phyloP scores from a whole-genome alignment of 2,888 invertebrate genomes.

The Hypercompe scribonia region DNA sequence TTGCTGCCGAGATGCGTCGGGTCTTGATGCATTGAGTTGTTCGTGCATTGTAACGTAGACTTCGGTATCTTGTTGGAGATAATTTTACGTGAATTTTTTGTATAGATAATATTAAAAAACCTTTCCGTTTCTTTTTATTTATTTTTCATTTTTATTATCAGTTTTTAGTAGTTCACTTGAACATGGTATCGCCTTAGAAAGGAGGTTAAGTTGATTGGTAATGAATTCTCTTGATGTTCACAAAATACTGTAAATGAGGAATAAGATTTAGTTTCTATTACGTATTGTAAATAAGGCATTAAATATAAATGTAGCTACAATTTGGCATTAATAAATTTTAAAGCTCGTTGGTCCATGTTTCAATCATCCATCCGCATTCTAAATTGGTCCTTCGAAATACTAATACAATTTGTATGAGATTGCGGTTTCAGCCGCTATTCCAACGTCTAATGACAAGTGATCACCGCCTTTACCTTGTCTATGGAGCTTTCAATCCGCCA shows the following conservation, averaged over 20 bases:
- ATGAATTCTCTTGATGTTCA: no score
- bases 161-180: no score
- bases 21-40: constrained; percentile 45
- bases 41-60: constrained; percentile 28
- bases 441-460: background rate
- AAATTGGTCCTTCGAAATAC: background rate
- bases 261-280: background rate
- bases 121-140: no score
- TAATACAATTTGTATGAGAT: constrained; percentile 1
- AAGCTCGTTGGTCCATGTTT: background rate
- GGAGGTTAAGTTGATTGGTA: no score
- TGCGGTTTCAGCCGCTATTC: background rate
- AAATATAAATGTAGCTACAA: background rate
- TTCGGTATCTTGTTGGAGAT: constrained; percentile 13
- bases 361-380: background rate
- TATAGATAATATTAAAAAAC: background rate
- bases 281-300: background rate
- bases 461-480: constrained; percentile 4
- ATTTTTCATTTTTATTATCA: no score
- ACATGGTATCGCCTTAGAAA: no score
- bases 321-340: background rate
- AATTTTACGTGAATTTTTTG: background rate
- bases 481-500: background rate
- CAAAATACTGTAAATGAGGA: no score
- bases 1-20: constrained; percentile 42